These are phyloP conservation scores for Zaprionus ghesquierei DNA, from an alignment of 1,140 invertebrate species.

Conservation along the genomic window DNA sequence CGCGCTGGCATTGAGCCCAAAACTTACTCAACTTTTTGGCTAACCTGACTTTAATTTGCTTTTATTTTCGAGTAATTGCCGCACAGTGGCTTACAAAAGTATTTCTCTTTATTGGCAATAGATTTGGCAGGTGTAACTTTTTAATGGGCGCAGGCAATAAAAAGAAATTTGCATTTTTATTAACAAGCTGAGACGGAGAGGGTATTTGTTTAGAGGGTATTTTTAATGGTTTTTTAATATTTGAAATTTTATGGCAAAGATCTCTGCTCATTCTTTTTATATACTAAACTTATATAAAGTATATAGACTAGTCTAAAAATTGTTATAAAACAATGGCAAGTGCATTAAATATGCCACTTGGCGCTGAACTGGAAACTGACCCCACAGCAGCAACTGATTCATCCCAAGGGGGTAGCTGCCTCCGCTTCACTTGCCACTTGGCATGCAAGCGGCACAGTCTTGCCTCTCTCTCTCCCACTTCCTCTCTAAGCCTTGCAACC, in stretches of 20 bases:
- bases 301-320: background rate
- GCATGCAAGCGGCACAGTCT: constrained; percentile 29
- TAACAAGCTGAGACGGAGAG: background rate
- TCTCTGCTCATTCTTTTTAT: background rate
- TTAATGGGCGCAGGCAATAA: background rate
- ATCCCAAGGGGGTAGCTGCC: background rate
- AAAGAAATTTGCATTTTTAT: background rate
- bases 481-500: constrained; percentile 7
- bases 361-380: background rate
- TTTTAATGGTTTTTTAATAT: no score
- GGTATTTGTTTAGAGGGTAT: no score
- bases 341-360: constrained; percentile 1
- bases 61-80: background rate
- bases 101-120: background rate
- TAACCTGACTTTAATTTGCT: background rate
- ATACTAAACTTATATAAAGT: background rate
- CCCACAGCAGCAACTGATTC: constrained; percentile 1
- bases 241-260: no score
- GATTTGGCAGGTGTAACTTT: background rate
- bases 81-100: background rate
- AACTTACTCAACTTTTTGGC: background rate
- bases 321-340: background rate
- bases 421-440: constrained; percentile 23
- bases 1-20: background rate
- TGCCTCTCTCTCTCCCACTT: background rate